These are phyloP conservation scores for Alca torda DNA, from an alignment of 2,797 vertebrate species.

Conservation along the genomic window DNA sequence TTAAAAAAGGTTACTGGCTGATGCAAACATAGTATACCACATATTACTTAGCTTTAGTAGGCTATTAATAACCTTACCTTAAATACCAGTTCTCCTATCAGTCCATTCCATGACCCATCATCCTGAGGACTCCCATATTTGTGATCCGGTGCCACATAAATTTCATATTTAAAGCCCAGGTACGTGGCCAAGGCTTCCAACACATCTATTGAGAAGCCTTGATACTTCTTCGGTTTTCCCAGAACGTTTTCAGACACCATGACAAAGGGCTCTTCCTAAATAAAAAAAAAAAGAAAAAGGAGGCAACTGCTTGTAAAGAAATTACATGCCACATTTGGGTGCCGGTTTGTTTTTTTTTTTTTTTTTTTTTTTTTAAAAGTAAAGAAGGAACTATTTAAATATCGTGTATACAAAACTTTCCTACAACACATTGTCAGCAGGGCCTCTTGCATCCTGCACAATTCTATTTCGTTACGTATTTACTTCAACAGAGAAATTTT, in stretches of 20 bases:
- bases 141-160: conserved; percentile 94
- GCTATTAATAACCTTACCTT: conserved; percentile 83
- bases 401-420: neutral
- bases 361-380: neutral
- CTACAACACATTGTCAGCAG: neutral
- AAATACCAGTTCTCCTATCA: conserved; percentile 94
- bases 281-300: conserved; percentile 21
- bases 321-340: neutral
- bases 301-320: neutral
- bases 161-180: conserved; percentile 97
- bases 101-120: conserved; percentile 94
- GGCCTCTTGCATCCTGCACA: neutral
- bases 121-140: conserved; percentile 94
- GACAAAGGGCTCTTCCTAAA: conserved; percentile 97
- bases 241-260: conserved; percentile 99
- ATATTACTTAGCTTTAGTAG: neutral
- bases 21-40: neutral
- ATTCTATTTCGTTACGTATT: neutral
- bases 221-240: conserved; percentile 98
- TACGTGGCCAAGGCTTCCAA: conserved; percentile 95
- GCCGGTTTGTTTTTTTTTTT: neutral
- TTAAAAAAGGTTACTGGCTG: neutral
- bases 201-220: conserved; percentile 96
- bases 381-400: neutral
- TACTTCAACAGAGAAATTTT: neutral